Evolutionary conservation across 1,140 invertebrate genomes (phyloP).

Genomic region (Macrobrachium rosenbergii): DNA sequence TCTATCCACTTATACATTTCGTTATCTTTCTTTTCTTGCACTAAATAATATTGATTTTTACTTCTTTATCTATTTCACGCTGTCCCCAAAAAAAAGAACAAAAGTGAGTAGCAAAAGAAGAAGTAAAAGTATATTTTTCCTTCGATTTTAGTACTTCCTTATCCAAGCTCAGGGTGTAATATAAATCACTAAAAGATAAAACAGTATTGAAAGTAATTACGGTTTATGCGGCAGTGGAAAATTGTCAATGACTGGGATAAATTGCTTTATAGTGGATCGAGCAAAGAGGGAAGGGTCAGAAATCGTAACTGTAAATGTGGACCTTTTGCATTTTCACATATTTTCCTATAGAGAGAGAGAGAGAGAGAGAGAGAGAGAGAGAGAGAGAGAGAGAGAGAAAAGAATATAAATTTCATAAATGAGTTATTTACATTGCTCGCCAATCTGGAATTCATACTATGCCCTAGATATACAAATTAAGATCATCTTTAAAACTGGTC

Average conservation of each 20-base stretch:
- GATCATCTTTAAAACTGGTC: background rate
- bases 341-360: constrained; percentile 14
- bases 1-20: too few relatives aligned
- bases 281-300: constrained; percentile 5
- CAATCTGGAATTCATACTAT: background rate
- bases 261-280: too few relatives aligned
- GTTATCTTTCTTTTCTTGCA: too few relatives aligned
- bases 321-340: too few relatives aligned
- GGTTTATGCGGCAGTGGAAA: too few relatives aligned
- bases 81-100: background rate
- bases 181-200: background rate
- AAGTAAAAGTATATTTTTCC: background rate
- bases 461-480: background rate
- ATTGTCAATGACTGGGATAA: too few relatives aligned
- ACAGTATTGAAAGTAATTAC: background rate
- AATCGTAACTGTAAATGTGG: background rate
- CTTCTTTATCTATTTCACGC: background rate
- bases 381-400: constrained; percentile 13
- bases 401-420: background rate
- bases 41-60: background rate
- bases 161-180: too few relatives aligned
- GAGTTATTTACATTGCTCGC: background rate
- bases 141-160: too few relatives aligned
- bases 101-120: background rate
- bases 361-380: constrained; percentile 21